phyloP scores from a whole-genome alignment of 2,113 vertebrate genomes.

The Mesitornis unicolor region DNA sequence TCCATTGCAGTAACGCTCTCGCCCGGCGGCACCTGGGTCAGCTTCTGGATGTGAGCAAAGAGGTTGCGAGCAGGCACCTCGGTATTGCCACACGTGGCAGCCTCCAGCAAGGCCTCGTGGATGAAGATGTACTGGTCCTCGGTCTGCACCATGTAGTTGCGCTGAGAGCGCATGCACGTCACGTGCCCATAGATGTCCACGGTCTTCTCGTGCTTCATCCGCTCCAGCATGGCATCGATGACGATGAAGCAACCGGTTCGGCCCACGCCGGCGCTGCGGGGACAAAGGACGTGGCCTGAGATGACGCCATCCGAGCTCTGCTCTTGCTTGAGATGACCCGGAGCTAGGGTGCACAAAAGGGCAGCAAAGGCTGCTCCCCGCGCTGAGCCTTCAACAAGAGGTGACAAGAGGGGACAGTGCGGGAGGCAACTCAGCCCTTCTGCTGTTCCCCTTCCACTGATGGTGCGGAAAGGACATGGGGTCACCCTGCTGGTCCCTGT shows the following conservation, averaged over 20 bases:
- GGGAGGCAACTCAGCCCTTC: neutral
- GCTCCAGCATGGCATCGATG: conserved; percentile 94
- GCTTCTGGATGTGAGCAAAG: conserved; percentile 92
- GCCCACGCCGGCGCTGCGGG: conserved; percentile 88
- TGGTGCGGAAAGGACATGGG: neutral
- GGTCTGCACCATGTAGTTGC: conserved; percentile 99
- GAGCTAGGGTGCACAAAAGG: neutral
- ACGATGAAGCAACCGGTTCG: conserved; percentile 94
- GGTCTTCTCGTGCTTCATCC: conserved; percentile 91
- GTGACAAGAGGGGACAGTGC: neutral
- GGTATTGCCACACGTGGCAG: conserved; percentile 85
- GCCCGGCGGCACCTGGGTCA: conserved; percentile 83
- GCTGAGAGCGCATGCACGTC: conserved; percentile 93
- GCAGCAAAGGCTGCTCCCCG: neutral
- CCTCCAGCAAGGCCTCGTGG: conserved; percentile 92
- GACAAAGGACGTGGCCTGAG: neutral
- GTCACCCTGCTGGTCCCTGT: neutral
- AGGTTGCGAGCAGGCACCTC: conserved; percentile 92
- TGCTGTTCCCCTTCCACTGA: neutral
- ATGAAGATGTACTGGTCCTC: conserved; percentile 98
- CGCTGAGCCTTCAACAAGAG: neutral
- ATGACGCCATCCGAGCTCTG: neutral
- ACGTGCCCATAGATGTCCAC: conserved; percentile 95
- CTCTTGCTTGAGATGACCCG: neutral
- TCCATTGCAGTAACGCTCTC: conserved; percentile 91